These are phyloP conservation scores for Tetropium fuscum DNA, from an alignment of 2,888 invertebrate genomes.

Conservation along the genomic window DNA sequence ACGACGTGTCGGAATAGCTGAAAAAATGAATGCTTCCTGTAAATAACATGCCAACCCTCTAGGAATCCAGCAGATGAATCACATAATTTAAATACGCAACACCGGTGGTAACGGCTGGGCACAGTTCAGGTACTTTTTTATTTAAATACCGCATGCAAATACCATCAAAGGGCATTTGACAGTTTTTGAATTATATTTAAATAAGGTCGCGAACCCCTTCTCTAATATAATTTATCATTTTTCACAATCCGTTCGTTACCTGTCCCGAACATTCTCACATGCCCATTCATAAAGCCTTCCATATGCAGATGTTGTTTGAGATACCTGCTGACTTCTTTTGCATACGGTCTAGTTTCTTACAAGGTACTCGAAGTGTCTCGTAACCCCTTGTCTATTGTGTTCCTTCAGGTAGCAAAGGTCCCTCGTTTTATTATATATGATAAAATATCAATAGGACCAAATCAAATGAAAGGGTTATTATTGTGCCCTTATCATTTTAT, in stretches of 20 bases:
- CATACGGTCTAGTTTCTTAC: constrained; percentile 54
- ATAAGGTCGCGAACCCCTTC: constrained; percentile 57
- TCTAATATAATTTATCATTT: constrained; percentile 60
- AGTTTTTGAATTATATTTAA: constrained; percentile 65
- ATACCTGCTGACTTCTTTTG: constrained; percentile 65
- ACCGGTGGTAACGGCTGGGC: constrained; percentile 38
- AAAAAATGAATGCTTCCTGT: no score
- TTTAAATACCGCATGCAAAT: constrained; percentile 60
- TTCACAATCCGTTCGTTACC: constrained; percentile 61
- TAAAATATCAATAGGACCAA: constrained; percentile 42
- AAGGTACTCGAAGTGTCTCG: constrained; percentile 35
- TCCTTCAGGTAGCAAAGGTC: constrained; percentile 35
- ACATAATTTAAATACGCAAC: constrained; percentile 55
- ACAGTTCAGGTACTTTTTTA: constrained; percentile 35
- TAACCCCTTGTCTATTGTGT: constrained; percentile 28
- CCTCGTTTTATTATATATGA: constrained; percentile 28
- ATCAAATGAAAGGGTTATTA: neutral
- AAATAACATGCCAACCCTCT: no score
- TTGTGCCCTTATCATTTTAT: neutral
- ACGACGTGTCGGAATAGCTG: no score
- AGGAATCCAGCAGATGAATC: no score
- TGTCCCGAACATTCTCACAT: constrained; percentile 57
- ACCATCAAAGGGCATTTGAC: constrained; percentile 62
- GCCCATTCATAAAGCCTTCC: constrained; percentile 38
- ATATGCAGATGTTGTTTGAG: constrained; percentile 59